Evolutionary conservation across 1,140 invertebrate species (phyloP).

Genomic region (Thaumetopoea pityocampa): DNA sequence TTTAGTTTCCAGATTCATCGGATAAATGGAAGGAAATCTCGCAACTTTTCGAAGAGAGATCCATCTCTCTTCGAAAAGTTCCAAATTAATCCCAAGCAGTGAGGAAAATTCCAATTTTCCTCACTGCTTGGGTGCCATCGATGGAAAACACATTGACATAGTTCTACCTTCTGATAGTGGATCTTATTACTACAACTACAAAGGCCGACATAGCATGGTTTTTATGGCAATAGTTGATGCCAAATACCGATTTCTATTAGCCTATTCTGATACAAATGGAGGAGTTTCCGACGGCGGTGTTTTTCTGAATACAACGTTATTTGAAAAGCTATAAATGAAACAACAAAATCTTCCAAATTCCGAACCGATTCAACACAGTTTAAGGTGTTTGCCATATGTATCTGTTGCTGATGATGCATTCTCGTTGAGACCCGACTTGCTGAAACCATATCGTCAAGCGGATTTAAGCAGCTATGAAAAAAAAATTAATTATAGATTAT

Average conservation of each 20-base stretch:
- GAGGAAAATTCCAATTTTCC: too few relatives aligned
- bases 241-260: slow-evolving; percentile 20
- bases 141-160: slow-evolving; percentile 50
- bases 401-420: slow-evolving; percentile 64
- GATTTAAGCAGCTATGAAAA: slow-evolving; percentile 8
- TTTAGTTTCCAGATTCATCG: slow-evolving; percentile 23
- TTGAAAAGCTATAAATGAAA: slow-evolving; percentile 12
- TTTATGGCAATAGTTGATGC: slow-evolving; percentile 40
- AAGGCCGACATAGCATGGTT: slow-evolving; percentile 50
- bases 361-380: slow-evolving; percentile 7
- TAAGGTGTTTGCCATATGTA: slow-evolving; percentile 30
- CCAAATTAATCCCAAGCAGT: too few relatives aligned
- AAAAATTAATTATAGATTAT: slow-evolving; percentile 18
- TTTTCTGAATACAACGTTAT: slow-evolving; percentile 17
- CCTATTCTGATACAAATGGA: slow-evolving; percentile 14
- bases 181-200: slow-evolving; percentile 61
- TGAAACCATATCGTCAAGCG: slow-evolving; percentile 40
- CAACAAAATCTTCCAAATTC: slow-evolving; percentile 12
- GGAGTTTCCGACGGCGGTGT: slow-evolving; percentile 22
- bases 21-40: slow-evolving; percentile 37
- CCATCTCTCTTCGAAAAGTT: too few relatives aligned
- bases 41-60: slow-evolving; percentile 33
- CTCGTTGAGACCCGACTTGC: slow-evolving; percentile 35
- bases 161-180: slow-evolving; percentile 37
- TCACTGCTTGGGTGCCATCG: slow-evolving; percentile 53